These are phyloP conservation scores for Sandelia bainsii DNA, from an alignment of 2,797 vertebrate genomes.

Conservation along the genomic window DNA sequence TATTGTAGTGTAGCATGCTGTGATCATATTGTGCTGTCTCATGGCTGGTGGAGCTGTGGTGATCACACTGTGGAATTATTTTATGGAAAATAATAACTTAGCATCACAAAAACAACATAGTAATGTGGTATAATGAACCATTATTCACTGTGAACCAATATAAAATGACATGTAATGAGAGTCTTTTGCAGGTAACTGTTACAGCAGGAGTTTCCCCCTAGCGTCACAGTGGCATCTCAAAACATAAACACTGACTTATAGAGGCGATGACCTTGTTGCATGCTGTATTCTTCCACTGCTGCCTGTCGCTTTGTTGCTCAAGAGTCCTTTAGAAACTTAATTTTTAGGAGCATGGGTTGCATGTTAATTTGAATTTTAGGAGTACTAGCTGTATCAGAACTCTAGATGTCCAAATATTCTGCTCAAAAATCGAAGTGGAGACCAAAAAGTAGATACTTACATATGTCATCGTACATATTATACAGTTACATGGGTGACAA, in stretches of 20 bases:
- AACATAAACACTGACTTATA: not conserved
- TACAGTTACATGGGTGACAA: too few relatives aligned
- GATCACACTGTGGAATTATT: slow-evolving; percentile 22
- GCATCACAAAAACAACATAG: slow-evolving; percentile 24
- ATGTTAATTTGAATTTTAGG: not conserved
- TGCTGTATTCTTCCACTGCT: not conserved
- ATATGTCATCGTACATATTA: too few relatives aligned
- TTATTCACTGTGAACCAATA: not conserved
- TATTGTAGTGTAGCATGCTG: slow-evolving; percentile 65
- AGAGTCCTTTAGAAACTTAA: too few relatives aligned
- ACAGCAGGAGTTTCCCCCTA: not conserved
- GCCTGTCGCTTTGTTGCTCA: too few relatives aligned
- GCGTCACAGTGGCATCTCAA: not conserved
- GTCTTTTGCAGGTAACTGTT: not conserved
- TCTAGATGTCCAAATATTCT: too few relatives aligned
- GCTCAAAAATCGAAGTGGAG: too few relatives aligned
- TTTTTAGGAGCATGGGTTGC: too few relatives aligned
- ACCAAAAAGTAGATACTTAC: too few relatives aligned
- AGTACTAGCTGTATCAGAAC: not conserved
- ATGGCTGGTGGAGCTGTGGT: slow-evolving; percentile 33
- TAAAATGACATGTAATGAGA: not conserved
- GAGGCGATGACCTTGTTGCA: not conserved
- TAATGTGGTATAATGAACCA: slow-evolving; percentile 20
- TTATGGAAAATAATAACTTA: slow-evolving; percentile 38
- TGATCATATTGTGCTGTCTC: slow-evolving; percentile 73